These are phyloP conservation scores for Erpobdella octoculata DNA, from an alignment of 2,888 invertebrate species.

Conservation along the genomic window DNA sequence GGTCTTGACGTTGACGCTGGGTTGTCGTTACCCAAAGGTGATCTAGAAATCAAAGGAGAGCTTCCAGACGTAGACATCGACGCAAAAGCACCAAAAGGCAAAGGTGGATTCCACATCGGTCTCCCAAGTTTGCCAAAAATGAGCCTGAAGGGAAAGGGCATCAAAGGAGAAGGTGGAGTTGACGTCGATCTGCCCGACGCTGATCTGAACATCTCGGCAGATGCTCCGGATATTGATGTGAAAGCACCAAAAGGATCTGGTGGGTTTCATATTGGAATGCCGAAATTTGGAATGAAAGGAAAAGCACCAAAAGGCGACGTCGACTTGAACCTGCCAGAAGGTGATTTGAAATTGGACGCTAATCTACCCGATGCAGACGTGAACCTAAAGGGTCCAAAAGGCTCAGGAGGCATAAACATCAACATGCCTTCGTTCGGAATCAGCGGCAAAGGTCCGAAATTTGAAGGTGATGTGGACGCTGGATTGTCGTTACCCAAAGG, in stretches of 20 bases:
- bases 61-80: slow-evolving; percentile 16
- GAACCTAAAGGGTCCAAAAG: neutral
- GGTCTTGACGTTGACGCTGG: slow-evolving; percentile 9
- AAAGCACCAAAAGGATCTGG: slow-evolving; percentile 10
- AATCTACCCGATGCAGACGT: neutral
- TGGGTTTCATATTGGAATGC: slow-evolving; percentile 21
- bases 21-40: slow-evolving; percentile 10
- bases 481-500: neutral
- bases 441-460: slow-evolving; percentile 19
- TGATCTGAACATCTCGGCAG: neutral
- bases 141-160: slow-evolving; percentile 13
- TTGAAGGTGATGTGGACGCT: neutral
- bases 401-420: slow-evolving; percentile 20
- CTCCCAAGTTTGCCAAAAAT: slow-evolving; percentile 15
- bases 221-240: neutral
- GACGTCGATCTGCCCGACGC: slow-evolving; percentile 20
- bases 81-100: slow-evolving; percentile 6
- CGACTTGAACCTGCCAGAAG: slow-evolving; percentile 26
- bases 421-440: slow-evolving; percentile 14
- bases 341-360: neutral
- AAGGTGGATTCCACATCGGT: slow-evolving; percentile 6
- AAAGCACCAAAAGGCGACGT: slow-evolving; percentile 12
- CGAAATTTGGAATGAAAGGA: slow-evolving; percentile 24
- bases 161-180: slow-evolving; percentile 20
- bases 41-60: neutral